Evolutionary conservation across 2,113 vertebrate species (phyloP), one percentile per base, ranked within the genome.

Genomic region (Nesospiza acunhae): DNA sequence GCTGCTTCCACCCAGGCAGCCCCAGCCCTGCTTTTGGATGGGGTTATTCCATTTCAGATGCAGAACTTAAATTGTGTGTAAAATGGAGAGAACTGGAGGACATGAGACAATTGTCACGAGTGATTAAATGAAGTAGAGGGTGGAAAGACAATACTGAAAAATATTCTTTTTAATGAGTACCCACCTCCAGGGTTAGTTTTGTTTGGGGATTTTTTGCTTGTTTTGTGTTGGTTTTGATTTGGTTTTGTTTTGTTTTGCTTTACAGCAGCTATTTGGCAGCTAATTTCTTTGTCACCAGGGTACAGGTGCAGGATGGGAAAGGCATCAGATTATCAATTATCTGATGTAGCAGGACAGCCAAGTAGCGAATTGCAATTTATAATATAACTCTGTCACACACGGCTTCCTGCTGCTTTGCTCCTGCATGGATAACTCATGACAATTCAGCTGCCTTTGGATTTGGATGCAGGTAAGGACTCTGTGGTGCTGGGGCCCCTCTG

Each of bases 351-450:
- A 74, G 9, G 76, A 75, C 22, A 41, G 13, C 37, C 3, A 1
- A 92, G 62, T n/a, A 84, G 90, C 0, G 0, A 84, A 89, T 69
- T 2, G 6, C 52, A 90, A 78, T 91, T 84, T 75, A 75, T 62
- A 81, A 89, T 11, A 42, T 21, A 84, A 35, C 44, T 67, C 68
- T 44, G 69, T 52, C 86, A 56, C 50, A 28, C 42, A 56, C 13
- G 70, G 39, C 59, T 86, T 92, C 90, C 82, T 90, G 46, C 55
- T 90, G 86, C 80, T 93, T 86, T 87, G 30, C 47, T 87, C 89
- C 87, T 67, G 55, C 55, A 52, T 39, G 42, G 64, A 4, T 81
- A 93, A 60, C 52, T 80, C 56, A 28, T 18, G 56, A 33, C 37
- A 64, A 41, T 31, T 74, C 50, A 72, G 55, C 31, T 81, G 68